Conservation (phyloP, 2,113 vertebrate species). For the Eulemur macaco region DNA sequence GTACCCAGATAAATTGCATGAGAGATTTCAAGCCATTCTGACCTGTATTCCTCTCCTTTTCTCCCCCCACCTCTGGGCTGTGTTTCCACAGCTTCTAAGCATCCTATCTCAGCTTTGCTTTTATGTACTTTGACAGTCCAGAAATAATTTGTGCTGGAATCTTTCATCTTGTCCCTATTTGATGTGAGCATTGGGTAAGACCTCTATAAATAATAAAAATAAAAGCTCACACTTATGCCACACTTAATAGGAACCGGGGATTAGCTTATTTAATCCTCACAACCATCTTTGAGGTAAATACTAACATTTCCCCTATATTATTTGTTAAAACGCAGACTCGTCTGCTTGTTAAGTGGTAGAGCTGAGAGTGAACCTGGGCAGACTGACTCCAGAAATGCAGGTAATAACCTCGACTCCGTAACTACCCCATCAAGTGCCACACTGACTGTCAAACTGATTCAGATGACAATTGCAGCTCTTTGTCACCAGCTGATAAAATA, state of each 20-base stretch:
- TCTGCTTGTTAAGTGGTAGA: rapidly evolving
- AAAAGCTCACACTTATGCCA: not conserved
- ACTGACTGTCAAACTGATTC: not conserved
- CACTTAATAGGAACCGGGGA: not conserved
- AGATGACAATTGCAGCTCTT: not conserved
- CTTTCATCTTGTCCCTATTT: constrained; percentile 29
- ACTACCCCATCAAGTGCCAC: rapidly evolving
- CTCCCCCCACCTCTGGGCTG: not conserved
- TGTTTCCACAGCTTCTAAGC: not conserved
- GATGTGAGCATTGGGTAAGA: not conserved
- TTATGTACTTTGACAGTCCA: constrained; percentile 24
- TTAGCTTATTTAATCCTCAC: not conserved
- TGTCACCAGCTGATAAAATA: not conserved
- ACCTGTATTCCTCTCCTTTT: not conserved
- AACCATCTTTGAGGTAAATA: not conserved
- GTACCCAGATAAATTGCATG: constrained; percentile 29
- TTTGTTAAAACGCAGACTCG: not conserved
- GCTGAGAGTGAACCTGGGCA: rapidly evolving
- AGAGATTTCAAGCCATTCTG: constrained; percentile 9
- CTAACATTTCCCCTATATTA: not conserved
- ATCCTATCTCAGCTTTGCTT: not conserved
- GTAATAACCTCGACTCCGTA: rapidly evolving
- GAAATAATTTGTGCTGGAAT: constrained; percentile 31
- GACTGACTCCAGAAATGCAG: not conserved
- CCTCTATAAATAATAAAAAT: constrained; percentile 30